Conservation (phyloP, 2,113 vertebrate genomes). For the Mohoua ochrocephala region DNA sequence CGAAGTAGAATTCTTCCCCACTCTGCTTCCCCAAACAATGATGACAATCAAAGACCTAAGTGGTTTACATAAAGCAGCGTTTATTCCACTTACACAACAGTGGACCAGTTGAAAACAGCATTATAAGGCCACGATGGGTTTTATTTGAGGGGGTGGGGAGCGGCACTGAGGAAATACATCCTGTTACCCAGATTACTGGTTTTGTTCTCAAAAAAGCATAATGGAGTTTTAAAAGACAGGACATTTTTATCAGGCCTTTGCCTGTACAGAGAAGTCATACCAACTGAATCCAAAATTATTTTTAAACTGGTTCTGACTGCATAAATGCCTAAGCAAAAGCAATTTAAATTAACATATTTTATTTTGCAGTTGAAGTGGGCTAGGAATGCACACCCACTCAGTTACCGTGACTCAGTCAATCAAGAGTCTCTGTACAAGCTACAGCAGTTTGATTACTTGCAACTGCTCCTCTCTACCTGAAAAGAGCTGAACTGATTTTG, state of each 20-base stretch:
- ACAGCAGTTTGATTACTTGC: slow-evolving; percentile 18
- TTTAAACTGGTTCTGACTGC: slow-evolving; percentile 36
- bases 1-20: not conserved
- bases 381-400: slow-evolving; percentile 41
- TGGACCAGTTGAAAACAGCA: not conserved
- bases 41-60: not conserved
- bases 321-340: slow-evolving; percentile 34
- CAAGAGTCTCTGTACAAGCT: slow-evolving; percentile 17
- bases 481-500: not conserved
- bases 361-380: slow-evolving; percentile 51
- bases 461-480: slow-evolving; percentile 3
- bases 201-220: not conserved
- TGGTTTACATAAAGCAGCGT: not conserved
- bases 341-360: slow-evolving; percentile 54
- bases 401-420: slow-evolving; percentile 40
- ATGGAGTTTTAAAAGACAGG: not conserved
- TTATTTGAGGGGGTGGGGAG: accelerated
- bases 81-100: not conserved
- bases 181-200: not conserved
- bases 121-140: not conserved
- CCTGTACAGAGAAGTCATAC: not conserved
- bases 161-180: not conserved
- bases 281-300: not conserved
- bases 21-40: not conserved
- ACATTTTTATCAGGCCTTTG: not conserved